phyloP scores from a whole-genome alignment of 92 coral and sea anemone species.

The Porites lobata region DNA sequence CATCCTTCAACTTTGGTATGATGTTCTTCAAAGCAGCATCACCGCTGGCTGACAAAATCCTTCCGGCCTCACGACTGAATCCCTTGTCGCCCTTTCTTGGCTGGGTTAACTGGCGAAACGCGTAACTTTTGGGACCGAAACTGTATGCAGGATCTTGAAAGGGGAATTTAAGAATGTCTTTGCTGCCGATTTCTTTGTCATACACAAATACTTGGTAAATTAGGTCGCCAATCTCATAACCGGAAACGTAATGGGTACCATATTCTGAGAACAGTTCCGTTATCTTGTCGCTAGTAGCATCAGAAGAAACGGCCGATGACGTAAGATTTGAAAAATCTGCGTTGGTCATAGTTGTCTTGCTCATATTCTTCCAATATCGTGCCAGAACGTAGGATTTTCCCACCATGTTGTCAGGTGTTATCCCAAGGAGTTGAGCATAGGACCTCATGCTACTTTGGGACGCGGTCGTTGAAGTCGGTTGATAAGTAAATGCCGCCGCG shows the following conservation, averaged over 20 bases:
- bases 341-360: constrained; percentile 25
- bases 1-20: constrained; percentile 29
- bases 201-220: constrained; percentile 62
- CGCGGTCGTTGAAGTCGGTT: constrained; percentile 24
- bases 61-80: constrained; percentile 27
- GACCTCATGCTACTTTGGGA: not conserved
- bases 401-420: constrained; percentile 57
- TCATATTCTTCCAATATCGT: constrained; percentile 55
- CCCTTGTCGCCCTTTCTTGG: constrained; percentile 22
- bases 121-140: constrained; percentile 16
- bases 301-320: constrained; percentile 4
- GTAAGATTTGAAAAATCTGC: constrained; percentile 27
- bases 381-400: constrained; percentile 57
- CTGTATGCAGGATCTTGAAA: constrained; percentile 18
- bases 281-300: constrained; percentile 31
- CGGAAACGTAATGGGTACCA: constrained; percentile 61
- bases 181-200: constrained; percentile 27
- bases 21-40: constrained; percentile 34
- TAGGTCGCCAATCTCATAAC: constrained; percentile 58
- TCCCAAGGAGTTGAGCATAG: constrained; percentile 51
- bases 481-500: constrained; percentile 46
- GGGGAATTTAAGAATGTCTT: constrained; percentile 30
- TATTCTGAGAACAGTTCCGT: constrained; percentile 42
- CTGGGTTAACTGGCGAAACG: constrained; percentile 43
- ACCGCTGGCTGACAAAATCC: constrained; percentile 37